Evolutionary conservation across 2,113 vertebrate species (phyloP).

Genomic region (Uropsilus gracilis): DNA sequence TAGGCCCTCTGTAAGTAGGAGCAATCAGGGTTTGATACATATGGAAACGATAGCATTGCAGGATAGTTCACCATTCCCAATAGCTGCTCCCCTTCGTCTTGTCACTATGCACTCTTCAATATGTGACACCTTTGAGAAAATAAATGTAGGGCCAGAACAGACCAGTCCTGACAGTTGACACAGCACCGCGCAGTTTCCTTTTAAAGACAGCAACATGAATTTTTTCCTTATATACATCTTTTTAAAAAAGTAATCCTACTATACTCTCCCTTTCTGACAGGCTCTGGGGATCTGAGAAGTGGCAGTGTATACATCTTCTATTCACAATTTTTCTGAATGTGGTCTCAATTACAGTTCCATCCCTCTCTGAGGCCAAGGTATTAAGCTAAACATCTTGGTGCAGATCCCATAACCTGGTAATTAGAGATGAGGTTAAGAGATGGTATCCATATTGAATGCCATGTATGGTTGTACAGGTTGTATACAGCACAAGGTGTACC

Average conservation of each 20-base stretch:
- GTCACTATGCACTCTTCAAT: slow-evolving; percentile 55
- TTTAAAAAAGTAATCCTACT: slow-evolving; percentile 46
- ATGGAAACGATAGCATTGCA: slow-evolving; percentile 24
- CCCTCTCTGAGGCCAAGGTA: neutral
- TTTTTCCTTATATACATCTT: slow-evolving; percentile 37
- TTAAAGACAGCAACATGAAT: slow-evolving; percentile 58
- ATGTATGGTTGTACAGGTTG: neutral
- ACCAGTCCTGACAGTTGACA: slow-evolving; percentile 59
- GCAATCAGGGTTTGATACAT: slow-evolving; percentile 37
- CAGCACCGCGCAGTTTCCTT: slow-evolving; percentile 59
- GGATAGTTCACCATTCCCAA: slow-evolving; percentile 27
- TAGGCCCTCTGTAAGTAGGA: neutral
- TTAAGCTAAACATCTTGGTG: slow-evolving; percentile 27
- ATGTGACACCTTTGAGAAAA: slow-evolving; percentile 62
- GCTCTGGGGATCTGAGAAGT: slow-evolving; percentile 62
- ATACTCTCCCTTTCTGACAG: slow-evolving; percentile 53
- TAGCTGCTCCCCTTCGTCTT: slow-evolving; percentile 48
- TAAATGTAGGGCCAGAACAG: slow-evolving; percentile 40
- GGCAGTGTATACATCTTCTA: slow-evolving; percentile 58
- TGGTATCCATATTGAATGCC: neutral
- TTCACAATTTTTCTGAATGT: slow-evolving; percentile 4
- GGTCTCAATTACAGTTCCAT: slow-evolving; percentile 32
- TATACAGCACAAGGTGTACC: neutral
- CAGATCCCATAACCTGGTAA: slow-evolving; percentile 21
- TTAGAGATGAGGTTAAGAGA: slow-evolving; percentile 11